Conservation (phyloP, 2,888 invertebrate genomes). For the Ochropacha duplaris region DNA sequence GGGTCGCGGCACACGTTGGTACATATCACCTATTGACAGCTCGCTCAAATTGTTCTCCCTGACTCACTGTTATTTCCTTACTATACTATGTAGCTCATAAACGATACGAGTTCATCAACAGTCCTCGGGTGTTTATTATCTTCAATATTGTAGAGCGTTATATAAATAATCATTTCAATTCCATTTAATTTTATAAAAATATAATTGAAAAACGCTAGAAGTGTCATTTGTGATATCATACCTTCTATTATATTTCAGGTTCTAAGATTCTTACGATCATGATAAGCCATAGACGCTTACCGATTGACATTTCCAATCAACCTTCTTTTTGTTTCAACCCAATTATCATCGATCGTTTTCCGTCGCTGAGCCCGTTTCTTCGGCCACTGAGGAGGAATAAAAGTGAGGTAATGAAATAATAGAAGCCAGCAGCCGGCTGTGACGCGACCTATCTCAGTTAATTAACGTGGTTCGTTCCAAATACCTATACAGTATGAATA, state of each 20-base stretch:
- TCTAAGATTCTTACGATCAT: constrained; percentile 23
- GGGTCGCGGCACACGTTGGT: constrained; percentile 50
- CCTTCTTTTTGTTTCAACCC: constrained; percentile 50
- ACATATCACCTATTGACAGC: constrained; percentile 40
- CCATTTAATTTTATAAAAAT: neutral
- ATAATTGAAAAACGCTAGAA: neutral
- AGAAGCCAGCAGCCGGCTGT: constrained; percentile 39
- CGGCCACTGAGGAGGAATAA: constrained; percentile 48
- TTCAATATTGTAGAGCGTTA: neutral
- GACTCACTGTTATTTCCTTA: constrained; percentile 9
- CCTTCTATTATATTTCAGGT: constrained; percentile 4
- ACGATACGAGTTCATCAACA: neutral
- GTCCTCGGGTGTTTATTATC: neutral
- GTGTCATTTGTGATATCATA: neutral
- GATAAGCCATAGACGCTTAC: constrained; percentile 23
- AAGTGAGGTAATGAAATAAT: constrained; percentile 64
- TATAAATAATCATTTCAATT: neutral
- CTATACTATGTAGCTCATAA: neutral
- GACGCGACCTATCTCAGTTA: constrained; percentile 34
- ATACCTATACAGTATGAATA: constrained; percentile 15
- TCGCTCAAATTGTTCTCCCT: constrained; percentile 40
- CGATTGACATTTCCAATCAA: constrained; percentile 47
- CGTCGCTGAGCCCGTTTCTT: constrained; percentile 32
- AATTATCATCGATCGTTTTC: constrained; percentile 61
- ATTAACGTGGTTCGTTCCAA: constrained; percentile 34